Base-by-base conservation (phyloP, 2,888 invertebrate genomes). In the Schizotus pectinicornis region DNA sequence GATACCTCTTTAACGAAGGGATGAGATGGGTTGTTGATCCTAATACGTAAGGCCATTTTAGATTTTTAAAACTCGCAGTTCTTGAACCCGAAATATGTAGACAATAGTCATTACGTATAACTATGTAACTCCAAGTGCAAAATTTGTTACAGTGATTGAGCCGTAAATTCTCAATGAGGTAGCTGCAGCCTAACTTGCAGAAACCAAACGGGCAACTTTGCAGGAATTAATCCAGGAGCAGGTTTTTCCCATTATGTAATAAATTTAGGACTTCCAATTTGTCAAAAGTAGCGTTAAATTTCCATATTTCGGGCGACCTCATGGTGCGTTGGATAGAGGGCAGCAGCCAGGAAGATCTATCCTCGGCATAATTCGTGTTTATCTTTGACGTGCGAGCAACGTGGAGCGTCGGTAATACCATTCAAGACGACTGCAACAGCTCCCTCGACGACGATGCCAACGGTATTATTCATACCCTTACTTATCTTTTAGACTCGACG, bases 401-500 rank as follows among this genome's bases (percentile, higher is more conserved):
- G 48, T 58, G 61, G 50, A 60, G 55, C 58, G 38, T 52, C 56
- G 60, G 62, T 70, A 70, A 70, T 70, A 71, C 67, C 66, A 68
- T 72, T 70, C 68, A 67, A 60, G 67, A 67, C 59, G 67, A 66
- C 68, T 68, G 67, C 63, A 65, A 72, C 61, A 57, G 68, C 69
- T 73, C 74, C 71, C 72, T 54, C 49, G 72, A 60, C 65, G 66
- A 62, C 69, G 65, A 71, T 72, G 63, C 67, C 63, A 64, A 65
- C 59, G 62, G 59, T 62, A 58, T 64, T 63, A 67, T 63, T 64
- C 67, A 61, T 57, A 57, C 56, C 60, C 58, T 63, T 62, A 63
- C 69, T 67, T 66, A 69, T 69, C 64, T 67, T 61, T 62, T 66
- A 67, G 62, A 65, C 61, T 58, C 57, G 62, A 57, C 59, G 54